These are phyloP conservation scores for Champsocephalus gunnari DNA, from an alignment of 2,797 vertebrate species.

Conservation along the genomic window DNA sequence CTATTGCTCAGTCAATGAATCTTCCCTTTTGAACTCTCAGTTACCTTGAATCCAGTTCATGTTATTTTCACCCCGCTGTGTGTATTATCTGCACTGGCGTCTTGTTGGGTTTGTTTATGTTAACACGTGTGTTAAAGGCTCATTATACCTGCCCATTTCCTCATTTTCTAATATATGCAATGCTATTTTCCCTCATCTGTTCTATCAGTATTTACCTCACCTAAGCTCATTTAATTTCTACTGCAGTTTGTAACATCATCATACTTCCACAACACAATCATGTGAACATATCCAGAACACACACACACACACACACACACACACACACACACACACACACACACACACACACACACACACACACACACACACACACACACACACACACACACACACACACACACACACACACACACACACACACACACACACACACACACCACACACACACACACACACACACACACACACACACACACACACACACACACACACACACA, in stretches of 20 bases:
- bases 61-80: conserved; percentile 1
- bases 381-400: no score
- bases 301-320: not conserved
- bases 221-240: conserved; percentile 68
- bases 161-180: not conserved
- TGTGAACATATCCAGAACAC: conserved; percentile 47
- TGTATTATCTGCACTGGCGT: not conserved
- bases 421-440: conserved; percentile 49
- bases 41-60: conserved; percentile 16
- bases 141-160: conserved; percentile 18
- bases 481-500: conserved; percentile 35
- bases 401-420: no score
- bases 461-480: conserved; percentile 22
- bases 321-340: conserved; percentile 24
- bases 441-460: not conserved
- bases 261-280: conserved; percentile 47
- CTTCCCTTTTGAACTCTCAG: conserved; percentile 27
- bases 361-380: no score
- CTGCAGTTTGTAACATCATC: conserved; percentile 66
- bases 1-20: conserved; percentile 17
- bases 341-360: conserved; percentile 15
- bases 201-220: conserved; percentile 33
- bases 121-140: conserved; percentile 9
- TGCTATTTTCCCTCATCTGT: not conserved
- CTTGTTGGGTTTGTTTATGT: not conserved